A percentile compares a stretch with the other conserved stretches of the same genome.
These are phyloP conservation scores for Seriola dumerili DNA, from an alignment of 2,113 vertebrate genomes.

Conservation along the genomic window DNA sequence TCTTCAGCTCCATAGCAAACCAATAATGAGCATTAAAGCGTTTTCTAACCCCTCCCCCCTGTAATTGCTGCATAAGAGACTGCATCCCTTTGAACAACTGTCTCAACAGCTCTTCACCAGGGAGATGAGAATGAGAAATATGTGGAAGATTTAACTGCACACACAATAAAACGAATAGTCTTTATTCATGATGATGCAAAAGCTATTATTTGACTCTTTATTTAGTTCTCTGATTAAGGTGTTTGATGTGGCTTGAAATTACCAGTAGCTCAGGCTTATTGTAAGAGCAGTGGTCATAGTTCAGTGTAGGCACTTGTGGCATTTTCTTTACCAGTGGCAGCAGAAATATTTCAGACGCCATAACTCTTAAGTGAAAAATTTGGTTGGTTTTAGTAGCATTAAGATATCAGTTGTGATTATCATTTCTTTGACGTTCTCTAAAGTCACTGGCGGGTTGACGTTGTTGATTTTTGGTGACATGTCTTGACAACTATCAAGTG, in stretches of 20 bases:
- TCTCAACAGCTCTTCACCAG: slow-evolving; percentile 23
- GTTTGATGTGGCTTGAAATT: slow-evolving; percentile 67
- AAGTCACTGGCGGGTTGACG: too few relatives aligned
- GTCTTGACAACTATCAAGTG: background rate
- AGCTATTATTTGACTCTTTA: slow-evolving; percentile 50
- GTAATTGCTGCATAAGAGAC: slow-evolving; percentile 50
- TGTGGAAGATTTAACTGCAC: slow-evolving; percentile 27
- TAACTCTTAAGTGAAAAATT: background rate
- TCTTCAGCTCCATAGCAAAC: slow-evolving; percentile 58
- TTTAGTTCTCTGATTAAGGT: slow-evolving; percentile 26
- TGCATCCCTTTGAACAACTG: slow-evolving; percentile 65
- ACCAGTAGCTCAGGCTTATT: background rate
- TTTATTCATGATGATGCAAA: slow-evolving; percentile 41
- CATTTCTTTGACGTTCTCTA: background rate
- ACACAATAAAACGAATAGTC: slow-evolving; percentile 15
- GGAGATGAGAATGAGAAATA: slow-evolving; percentile 11
- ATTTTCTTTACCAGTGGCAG: background rate
- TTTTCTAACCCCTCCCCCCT: slow-evolving; percentile 23
- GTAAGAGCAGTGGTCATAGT: slow-evolving; percentile 3
- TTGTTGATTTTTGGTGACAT: too few relatives aligned
- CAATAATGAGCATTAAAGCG: slow-evolving; percentile 79
- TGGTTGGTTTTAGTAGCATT: background rate
- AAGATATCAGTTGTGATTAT: background rate
- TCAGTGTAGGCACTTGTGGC: background rate
- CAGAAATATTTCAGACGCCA: background rate